A percentile compares a stretch with the other conserved stretches of the same genome.
Conservation (phyloP, 2,888 invertebrate species). For the Euclidia mi region DNA sequence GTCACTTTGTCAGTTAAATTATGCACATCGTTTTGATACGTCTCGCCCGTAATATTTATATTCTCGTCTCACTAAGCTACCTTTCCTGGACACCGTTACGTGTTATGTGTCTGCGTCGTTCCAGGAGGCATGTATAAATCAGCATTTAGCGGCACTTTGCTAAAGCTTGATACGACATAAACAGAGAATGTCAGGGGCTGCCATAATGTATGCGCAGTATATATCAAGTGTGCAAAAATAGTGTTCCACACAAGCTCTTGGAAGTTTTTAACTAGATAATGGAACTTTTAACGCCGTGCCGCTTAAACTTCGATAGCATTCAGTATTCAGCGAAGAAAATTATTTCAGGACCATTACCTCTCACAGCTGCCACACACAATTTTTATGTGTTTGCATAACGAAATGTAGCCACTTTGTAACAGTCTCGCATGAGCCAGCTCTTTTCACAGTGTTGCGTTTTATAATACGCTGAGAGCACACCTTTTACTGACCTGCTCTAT, state of each 20-base stretch:
- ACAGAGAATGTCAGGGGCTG: constrained; percentile 17
- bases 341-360: constrained; percentile 79
- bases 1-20: constrained; percentile 59
- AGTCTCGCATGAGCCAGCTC: constrained; percentile 35
- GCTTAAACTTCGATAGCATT: constrained; percentile 70
- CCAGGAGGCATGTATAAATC: constrained; percentile 29
- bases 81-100: constrained; percentile 38
- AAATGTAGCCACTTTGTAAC: constrained; percentile 47
- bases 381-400: constrained; percentile 67
- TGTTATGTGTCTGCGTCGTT: constrained; percentile 18
- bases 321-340: constrained; percentile 72
- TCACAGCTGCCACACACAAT: constrained; percentile 73
- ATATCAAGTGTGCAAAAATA: constrained; percentile 16
- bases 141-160: too few species aligned
- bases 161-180: too few species aligned
- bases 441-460: constrained; percentile 44
- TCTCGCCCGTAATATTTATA: constrained; percentile 51
- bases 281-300: constrained; percentile 71
- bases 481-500: constrained; percentile 30
- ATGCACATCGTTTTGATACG: constrained; percentile 59
- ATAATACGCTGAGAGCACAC: constrained; percentile 35
- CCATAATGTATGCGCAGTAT: constrained; percentile 4
- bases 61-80: constrained; percentile 31
- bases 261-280: constrained; percentile 54
- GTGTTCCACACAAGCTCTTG: constrained; percentile 45